Base-by-base conservation (phyloP, 2,888 invertebrate species). In the Calliscelio sp. region DNA sequence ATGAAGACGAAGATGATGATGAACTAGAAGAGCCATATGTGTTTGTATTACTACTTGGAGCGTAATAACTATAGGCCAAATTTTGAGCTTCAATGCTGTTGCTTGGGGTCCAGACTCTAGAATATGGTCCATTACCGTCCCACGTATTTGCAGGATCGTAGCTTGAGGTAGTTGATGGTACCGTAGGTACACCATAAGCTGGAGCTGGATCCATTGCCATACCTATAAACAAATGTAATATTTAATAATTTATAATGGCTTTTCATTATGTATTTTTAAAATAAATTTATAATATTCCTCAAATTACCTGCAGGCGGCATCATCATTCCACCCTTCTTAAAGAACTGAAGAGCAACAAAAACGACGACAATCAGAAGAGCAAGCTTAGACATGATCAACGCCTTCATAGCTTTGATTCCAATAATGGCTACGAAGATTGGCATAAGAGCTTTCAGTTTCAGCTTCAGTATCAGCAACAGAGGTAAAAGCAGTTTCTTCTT, bases 401-500 rank as follows among this genome's bases (percentile, higher is more conserved):
- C 97, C 93, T 97, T 97, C 89, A 96, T 94, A 24, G 97, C 96
- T 93, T 97, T 97, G 88, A 97, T 93, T 86, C 97, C 96, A 91
- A 97, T 95, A 89, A 97, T 93, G 53, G 96, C 95, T 32, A 97
- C 95, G 88, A 97, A 94, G 89, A 97, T 96, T 41, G 97, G 97
- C 95, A 97, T 96, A 84, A 97, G 93, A 24, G 96, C 96, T 93
- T 97, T 97, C 94, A 97, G 94, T 93, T 97, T 97, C 90, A 97
- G 93, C 93, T 97, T 97, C 89, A 97, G 93, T 65, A 97, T 94
- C 87, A 97, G 94, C 87, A 97, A 93, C 84, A 97, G 94, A 16
- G 97, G 97, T 90, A 97, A 94, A 85, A 97, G 94, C 59, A 97
- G 95, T 93, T 97, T 97, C 94, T 97, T 97, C 94, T 97, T 97